phyloP scores from a whole-genome alignment of 2,797 vertebrate genomes.

The Micromesistius poutassou region DNA sequence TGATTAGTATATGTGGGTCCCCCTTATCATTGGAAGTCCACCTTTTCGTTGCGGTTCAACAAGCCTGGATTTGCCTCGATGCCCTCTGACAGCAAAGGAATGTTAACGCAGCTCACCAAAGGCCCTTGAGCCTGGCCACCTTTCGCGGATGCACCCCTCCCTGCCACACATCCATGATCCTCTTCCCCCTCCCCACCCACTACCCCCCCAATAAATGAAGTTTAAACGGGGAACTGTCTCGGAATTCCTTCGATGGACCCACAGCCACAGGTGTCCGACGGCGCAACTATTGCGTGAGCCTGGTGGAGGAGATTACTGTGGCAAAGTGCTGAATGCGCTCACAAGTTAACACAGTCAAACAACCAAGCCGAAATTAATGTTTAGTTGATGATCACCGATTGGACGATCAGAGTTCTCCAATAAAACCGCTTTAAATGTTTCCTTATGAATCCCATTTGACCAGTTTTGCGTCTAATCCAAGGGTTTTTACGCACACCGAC shows the following conservation, averaged over 20 bases:
- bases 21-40: neutral
- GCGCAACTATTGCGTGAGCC: constrained; percentile 17
- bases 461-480: neutral
- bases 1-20: neutral
- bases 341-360: neutral
- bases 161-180: neutral
- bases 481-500: neutral
- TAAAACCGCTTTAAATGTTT: neutral
- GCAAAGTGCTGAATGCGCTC: neutral
- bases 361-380: neutral
- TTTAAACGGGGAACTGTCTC: constrained; percentile 48
- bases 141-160: constrained; percentile 56
- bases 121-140: constrained; percentile 69
- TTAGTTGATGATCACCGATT: neutral
- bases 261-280: constrained; percentile 65
- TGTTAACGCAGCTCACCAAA: constrained; percentile 68
- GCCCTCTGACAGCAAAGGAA: constrained; percentile 74
- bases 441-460: neutral
- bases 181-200: constrained; percentile 28
- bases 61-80: constrained; percentile 70
- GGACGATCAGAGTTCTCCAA: neutral
- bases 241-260: constrained; percentile 37
- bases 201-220: constrained; percentile 45
- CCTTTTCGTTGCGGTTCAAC: constrained; percentile 51
- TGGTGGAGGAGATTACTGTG: constrained; percentile 3